Conservation (phyloP, 2,113 vertebrate species). For the Myxocyprinus asiaticus region DNA sequence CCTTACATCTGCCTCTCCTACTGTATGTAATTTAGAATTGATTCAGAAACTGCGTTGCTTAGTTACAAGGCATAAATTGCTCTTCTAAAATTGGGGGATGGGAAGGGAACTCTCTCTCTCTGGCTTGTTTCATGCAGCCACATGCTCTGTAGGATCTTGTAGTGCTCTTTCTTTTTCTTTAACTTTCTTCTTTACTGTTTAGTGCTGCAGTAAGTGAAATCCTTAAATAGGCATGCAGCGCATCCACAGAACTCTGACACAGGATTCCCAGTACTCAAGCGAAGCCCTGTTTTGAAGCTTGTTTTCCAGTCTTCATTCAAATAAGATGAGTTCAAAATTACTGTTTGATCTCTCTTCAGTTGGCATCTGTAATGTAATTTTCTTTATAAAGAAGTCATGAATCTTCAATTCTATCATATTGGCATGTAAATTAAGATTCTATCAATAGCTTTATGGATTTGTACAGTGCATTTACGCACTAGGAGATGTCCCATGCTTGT, state of each 20-base stretch:
- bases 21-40: conserved; percentile 54
- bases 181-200: background rate
- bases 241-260: background rate
- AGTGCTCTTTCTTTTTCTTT: background rate
- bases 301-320: conserved; percentile 8
- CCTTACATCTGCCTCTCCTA: conserved; percentile 42
- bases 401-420: background rate
- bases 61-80: conserved; percentile 58
- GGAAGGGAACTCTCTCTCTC: conserved; percentile 32
- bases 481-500: background rate
- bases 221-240: conserved; percentile 4
- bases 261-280: background rate
- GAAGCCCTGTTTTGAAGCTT: background rate
- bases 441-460: conserved; percentile 5
- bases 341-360: no score
- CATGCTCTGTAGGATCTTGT: conserved; percentile 7
- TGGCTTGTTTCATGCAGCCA: background rate
- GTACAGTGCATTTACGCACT: conserved; percentile 2
- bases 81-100: conserved; percentile 40
- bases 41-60: conserved; percentile 58
- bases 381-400: conserved; percentile 30
- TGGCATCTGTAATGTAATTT: conserved; percentile 30
- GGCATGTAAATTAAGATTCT: background rate
- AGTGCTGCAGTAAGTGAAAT: conserved; percentile 9
- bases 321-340: conserved; percentile 23